Conservation (phyloP, 2,797 vertebrate genomes). For the Myripristis jacobus region DNA sequence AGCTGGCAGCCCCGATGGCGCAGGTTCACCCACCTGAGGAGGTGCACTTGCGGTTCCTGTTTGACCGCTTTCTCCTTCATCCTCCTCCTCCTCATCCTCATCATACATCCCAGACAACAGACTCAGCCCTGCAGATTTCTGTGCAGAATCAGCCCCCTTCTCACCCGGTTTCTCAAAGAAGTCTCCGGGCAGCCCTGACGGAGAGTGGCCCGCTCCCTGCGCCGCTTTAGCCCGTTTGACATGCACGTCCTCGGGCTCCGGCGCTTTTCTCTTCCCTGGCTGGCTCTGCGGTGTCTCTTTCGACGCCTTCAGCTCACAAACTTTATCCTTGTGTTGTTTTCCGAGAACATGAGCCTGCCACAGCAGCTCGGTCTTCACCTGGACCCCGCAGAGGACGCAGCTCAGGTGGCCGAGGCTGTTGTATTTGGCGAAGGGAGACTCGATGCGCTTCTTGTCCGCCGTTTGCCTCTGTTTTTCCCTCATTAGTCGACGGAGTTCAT, state of each 20-base stretch:
- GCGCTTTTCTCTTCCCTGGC: constrained; percentile 84
- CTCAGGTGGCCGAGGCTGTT: constrained; percentile 91
- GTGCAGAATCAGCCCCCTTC: constrained; percentile 16
- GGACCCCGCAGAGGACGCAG: constrained; percentile 87
- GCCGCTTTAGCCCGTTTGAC: constrained; percentile 80
- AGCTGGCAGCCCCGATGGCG: constrained; percentile 68
- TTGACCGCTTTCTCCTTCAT: constrained; percentile 45
- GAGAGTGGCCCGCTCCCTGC: constrained; percentile 33
- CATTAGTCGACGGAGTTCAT: constrained; percentile 94
- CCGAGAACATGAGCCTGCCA: constrained; percentile 95
- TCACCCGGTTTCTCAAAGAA: constrained; percentile 75
- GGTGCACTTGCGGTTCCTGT: constrained; percentile 27
- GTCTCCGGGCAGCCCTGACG: constrained; percentile 74
- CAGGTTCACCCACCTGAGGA: constrained; percentile 31
- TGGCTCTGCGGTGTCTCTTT: constrained; percentile 68
- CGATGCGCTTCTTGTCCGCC: constrained; percentile 86
- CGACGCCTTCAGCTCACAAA: constrained; percentile 83
- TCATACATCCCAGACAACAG: constrained; percentile 87
- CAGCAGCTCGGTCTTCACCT: constrained; percentile 91
- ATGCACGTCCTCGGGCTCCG: constrained; percentile 64
- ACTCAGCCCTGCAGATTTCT: constrained; percentile 71
- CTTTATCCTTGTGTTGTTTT: constrained; percentile 91
- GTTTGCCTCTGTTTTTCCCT: constrained; percentile 89
- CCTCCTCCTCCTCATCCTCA: constrained; percentile 71
- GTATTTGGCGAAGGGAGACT: constrained; percentile 94